Evolutionary conservation across 1,140 invertebrate species (phyloP).

Genomic region (Caenorhabditis elegans): WBcel235 BX284603.4:13318001-13318500

Average conservation of each 20-base stretch:
- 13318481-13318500: conserved; percentile 16
- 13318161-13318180: not conserved
- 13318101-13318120: too few species aligned
- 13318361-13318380: conserved; percentile 4
- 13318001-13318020: too few species aligned
- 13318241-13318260: too few species aligned
- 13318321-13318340: not conserved
- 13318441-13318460: not conserved
- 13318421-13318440: not conserved
- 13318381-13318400: not conserved
- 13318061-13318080: too few species aligned
- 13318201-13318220: not conserved
- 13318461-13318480: conserved; percentile 5
- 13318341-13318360: conserved; percentile 7
- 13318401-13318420: not conserved
- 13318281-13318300: not conserved
- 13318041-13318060: too few species aligned
- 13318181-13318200: not conserved
- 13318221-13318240: too few species aligned
- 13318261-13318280: too few species aligned
- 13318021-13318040: too few species aligned
- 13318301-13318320: conserved; percentile 17
- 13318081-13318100: too few species aligned
- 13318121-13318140: not conserved
- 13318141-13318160: not conserved